Conservation (phyloP, 1,140 invertebrate species). For the Ctenoplectra terminalis region DNA sequence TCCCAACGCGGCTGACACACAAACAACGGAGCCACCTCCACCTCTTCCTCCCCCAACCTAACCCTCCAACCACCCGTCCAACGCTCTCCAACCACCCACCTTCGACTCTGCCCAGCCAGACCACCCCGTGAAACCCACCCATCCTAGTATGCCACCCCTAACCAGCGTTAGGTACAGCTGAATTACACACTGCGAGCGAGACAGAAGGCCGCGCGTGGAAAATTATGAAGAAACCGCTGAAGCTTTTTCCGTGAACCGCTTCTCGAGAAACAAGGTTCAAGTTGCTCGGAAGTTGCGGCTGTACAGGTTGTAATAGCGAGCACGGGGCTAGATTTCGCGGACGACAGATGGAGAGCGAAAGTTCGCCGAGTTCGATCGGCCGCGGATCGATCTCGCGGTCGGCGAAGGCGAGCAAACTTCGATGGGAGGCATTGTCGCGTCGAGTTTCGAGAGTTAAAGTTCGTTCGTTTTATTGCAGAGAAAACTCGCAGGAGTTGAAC, state of each 20-base stretch:
- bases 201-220: conserved; percentile 45
- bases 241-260: conserved; percentile 8
- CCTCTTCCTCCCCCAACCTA: conserved; percentile 52
- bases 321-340: conserved; percentile 7
- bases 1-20: conserved; percentile 79
- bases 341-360: conserved; percentile 49
- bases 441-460: neutral
- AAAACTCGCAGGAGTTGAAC: neutral
- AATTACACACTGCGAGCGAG: conserved; percentile 73
- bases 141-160: conserved; percentile 52
- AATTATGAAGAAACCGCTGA: conserved; percentile 63
- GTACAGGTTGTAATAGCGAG: neutral
- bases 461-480: neutral
- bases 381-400: conserved; percentile 28
- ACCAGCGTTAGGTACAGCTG: conserved; percentile 74
- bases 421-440: neutral
- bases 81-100: conserved; percentile 48
- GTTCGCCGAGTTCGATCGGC: conserved; percentile 50
- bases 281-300: neutral
- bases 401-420: neutral
- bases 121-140: conserved; percentile 33
- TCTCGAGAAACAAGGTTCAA: conserved; percentile 2
- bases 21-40: conserved; percentile 77
- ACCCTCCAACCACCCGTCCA: conserved; percentile 22
- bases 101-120: conserved; percentile 52